Conservation (phyloP, 2,797 vertebrate genomes). For the Masticophis lateralis region DNA sequence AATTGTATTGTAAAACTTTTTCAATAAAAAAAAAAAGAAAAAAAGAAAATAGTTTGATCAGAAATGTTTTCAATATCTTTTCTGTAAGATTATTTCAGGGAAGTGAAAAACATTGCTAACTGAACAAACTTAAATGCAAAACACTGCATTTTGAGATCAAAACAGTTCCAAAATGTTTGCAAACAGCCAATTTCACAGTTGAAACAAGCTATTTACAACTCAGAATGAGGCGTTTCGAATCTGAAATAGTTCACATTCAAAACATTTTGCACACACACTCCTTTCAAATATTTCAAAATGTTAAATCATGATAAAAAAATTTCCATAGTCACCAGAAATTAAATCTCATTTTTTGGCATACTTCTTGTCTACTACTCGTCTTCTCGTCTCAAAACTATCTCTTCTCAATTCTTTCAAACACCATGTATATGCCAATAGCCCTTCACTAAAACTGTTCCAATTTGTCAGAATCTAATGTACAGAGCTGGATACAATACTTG, state of each 20-base stretch:
- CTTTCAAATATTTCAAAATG: not conserved
- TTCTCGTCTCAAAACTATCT: not conserved
- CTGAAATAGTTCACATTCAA: not conserved
- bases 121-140: not conserved
- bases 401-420: not conserved
- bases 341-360: not conserved
- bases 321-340: not conserved
- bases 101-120: not conserved
- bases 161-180: not conserved
- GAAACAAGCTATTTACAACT: not conserved
- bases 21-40: too few species aligned
- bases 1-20: too few species aligned
- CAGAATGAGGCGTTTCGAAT: not conserved
- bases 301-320: not conserved
- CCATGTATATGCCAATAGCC: not conserved
- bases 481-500: not conserved
- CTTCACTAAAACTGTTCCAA: not conserved
- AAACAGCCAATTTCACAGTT: constrained; percentile 7
- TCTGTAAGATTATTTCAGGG: not conserved
- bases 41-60: not conserved
- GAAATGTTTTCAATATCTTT: not conserved
- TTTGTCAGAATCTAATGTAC: not conserved
- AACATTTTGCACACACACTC: not conserved
- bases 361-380: not conserved
- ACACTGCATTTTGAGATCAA: constrained; percentile 16